Base-by-base conservation (phyloP, 1,140 invertebrate species). In the Camponotus pennsylvanicus region DNA sequence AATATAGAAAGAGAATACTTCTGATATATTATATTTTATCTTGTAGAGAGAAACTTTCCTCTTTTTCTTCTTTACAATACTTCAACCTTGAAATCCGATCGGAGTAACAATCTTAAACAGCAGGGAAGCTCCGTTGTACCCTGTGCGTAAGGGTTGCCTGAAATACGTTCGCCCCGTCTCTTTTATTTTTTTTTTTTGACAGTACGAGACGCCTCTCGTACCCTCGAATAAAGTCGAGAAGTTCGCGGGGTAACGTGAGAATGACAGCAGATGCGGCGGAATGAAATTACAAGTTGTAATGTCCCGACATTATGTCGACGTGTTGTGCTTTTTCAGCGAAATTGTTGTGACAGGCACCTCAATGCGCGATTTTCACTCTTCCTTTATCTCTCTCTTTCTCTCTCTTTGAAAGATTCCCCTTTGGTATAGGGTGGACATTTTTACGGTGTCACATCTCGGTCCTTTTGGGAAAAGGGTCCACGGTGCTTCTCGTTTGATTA, bases 331-430 rank as follows among this genome's bases (percentile, higher is more conserved):
- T 93, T 93, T 93, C 89, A 77, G 88, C 85, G 90, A 93, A 93
- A 93, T 94, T 93, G 90, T 93, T 93, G 92, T 94, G 92, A 94
- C 93, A 93, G 85, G 87, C 91, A 84, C 91, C 90, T 92, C 89
- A 93, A 91, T 89, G 71, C 59, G 75, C 84, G 76, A 78, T 87
- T 87, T 86, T 71, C 49, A 83, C 27, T 49, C 49, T 18, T 69
- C 40, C 63, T 59, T 42, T 71, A 32, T 82, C 32, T 49, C 45
- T 73, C 45, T 49, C 8, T 79, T 32, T 78, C 67, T 76, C 15
- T 45, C n/a, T 76, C 57, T 80, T 49, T 70, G 66, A 40, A 64
- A 83, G 15, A 82, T 21, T 91, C 77, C 86, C 84, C 85, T 88
- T 87, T 75, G 63, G 49, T 70, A 84, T 80, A 59, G 77, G 88